Base-by-base conservation (phyloP, 2,888 invertebrate species). In the Parelbella ahira region DNA sequence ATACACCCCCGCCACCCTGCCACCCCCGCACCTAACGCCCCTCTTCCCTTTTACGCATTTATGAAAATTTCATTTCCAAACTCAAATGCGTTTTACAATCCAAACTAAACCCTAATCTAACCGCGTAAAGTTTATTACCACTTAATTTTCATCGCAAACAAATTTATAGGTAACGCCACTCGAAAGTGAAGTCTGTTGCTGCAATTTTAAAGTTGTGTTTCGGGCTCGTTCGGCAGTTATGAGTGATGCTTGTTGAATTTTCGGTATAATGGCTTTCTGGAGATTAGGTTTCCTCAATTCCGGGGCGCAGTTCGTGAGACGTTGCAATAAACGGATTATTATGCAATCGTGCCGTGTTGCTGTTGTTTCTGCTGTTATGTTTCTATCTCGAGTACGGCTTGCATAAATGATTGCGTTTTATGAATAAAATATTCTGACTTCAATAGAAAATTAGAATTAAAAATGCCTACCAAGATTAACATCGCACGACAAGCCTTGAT, bases 11-110 rank as follows among this genome's bases (percentile, higher is more conserved):
- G 15, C 61, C 60, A 50, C 48, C 44, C 45, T 46, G 44, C 47
- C 45, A 34, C 33, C 44, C 20, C 45, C 50, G 45, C 52, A 38
- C 42, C 32, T 51, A 47, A 29, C 53, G 50, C 38, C 63, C 50
- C 54, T 45, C 51, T 48, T 49, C 49, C 47, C 52, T 49, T 58
- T 33, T 32, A 51, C 61, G 70, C 75, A 75, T 75, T 84, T 84
- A 83, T 84, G 83, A 80, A 84, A 84, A 79, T 83, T 81, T 82
- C 80, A 88, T 88, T 86, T 83, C 73, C 74, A 78, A 82, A 73
- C 70, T 60, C 57, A 49, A 47, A 56, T 45, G 45, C 55, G 51
- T 52, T 57, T 46, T 54, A 50, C 79, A 70, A 65, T 68, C 75
- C 57, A 76, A 82, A 79, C 67, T 75, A 70, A 69, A 75, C 84